A percentile compares a stretch with the other conserved stretches of the same genome.
Conservation (phyloP, 2,113 vertebrate species). For the Pelusios castaneus region DNA sequence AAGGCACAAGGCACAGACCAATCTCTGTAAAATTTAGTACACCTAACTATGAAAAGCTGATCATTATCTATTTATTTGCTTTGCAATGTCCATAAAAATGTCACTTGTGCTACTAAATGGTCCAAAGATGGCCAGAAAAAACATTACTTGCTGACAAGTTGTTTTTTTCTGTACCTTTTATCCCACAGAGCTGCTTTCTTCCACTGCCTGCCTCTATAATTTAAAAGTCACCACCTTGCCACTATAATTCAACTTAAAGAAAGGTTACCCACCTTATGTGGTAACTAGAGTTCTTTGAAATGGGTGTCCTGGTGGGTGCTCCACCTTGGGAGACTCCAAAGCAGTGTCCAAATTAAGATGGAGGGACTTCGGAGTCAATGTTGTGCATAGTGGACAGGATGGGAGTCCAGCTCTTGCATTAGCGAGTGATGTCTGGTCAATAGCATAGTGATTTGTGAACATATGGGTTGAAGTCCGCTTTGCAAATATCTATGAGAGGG, state of each 20-base stretch:
- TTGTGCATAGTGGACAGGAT: too few species aligned
- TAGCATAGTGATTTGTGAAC: too few species aligned
- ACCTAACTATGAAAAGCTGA: not conserved
- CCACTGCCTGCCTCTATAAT: not conserved
- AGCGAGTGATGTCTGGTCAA: too few species aligned
- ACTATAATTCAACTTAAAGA: not conserved
- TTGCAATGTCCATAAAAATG: not conserved
- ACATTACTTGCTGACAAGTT: not conserved
- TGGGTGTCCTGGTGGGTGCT: too few species aligned
- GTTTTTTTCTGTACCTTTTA: not conserved
- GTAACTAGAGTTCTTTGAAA: too few species aligned
- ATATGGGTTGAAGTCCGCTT: too few species aligned
- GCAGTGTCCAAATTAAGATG: too few species aligned
- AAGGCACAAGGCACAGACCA: not conserved
- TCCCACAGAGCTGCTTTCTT: not conserved
- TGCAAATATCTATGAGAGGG: too few species aligned
- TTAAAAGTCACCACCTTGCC: not conserved
- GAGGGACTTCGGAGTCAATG: too few species aligned
- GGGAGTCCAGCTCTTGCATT: too few species aligned
- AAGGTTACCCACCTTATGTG: too few species aligned
- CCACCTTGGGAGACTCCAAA: too few species aligned
- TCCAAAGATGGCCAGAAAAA: not conserved
- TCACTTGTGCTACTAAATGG: accelerated
- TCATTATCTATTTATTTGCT: not conserved
- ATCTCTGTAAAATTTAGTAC: accelerated